A percentile compares a stretch with the other conserved stretches of the same genome.
These are phyloP conservation scores for Caenorhabditis doughertyi DNA, from an alignment of 2,888 invertebrate species.

Conservation along the genomic window DNA sequence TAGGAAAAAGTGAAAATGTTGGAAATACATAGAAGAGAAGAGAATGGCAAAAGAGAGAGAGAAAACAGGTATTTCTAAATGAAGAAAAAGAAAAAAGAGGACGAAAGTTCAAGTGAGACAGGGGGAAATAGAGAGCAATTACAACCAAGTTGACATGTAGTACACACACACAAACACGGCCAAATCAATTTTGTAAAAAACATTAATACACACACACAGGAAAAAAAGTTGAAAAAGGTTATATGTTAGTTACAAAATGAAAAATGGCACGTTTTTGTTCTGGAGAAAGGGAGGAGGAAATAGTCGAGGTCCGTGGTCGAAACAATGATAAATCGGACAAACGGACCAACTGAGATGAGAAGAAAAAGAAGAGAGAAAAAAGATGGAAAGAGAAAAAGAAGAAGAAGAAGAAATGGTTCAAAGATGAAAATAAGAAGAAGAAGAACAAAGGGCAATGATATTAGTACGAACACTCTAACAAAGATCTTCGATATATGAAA, in stretches of 20 bases:
- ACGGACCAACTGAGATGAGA: slow-evolving; percentile 13
- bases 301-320: slow-evolving; percentile 26
- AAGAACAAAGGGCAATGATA: slow-evolving; percentile 26
- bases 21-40: slow-evolving; percentile 3
- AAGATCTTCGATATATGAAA: background rate
- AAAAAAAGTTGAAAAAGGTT: background rate
- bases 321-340: slow-evolving; percentile 43
- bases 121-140: slow-evolving; percentile 23
- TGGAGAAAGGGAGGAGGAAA: background rate
- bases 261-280: slow-evolving; percentile 19
- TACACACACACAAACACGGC: background rate
- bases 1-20: slow-evolving; percentile 14
- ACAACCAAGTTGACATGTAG: slow-evolving; percentile 23
- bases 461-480: slow-evolving; percentile 4
- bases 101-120: slow-evolving; percentile 5
- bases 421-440: slow-evolving; percentile 12
- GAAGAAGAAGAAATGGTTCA: slow-evolving; percentile 14
- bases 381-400: background rate
- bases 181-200: slow-evolving; percentile 18
- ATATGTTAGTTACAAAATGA: background rate
- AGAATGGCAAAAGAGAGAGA: background rate
- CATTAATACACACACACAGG: background rate
- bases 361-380: slow-evolving; percentile 25
- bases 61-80: slow-evolving; percentile 30
- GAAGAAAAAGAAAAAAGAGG: background rate